A percentile compares a stretch with the other conserved stretches of the same genome.
These are phyloP conservation scores for Oriolus oriolus DNA, from an alignment of 2,113 vertebrate species.

Conservation along the genomic window DNA sequence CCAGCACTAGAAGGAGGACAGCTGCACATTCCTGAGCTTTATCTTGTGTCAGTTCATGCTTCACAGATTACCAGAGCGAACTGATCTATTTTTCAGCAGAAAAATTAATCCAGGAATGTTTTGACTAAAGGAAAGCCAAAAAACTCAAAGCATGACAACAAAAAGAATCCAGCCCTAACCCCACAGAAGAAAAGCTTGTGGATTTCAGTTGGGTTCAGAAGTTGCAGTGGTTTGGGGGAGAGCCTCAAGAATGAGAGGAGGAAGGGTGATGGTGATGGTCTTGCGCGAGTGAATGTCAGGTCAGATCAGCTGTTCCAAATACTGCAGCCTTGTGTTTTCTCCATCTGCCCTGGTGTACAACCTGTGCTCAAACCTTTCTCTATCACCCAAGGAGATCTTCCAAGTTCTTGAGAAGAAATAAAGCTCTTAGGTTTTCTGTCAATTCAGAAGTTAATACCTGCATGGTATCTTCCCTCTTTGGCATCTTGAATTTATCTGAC, in stretches of 20 bases:
- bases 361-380: neutral
- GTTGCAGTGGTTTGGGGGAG: neutral
- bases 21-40: neutral
- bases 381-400: neutral
- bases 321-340: neutral
- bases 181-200: neutral
- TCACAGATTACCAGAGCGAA: neutral
- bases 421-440: neutral
- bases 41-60: neutral
- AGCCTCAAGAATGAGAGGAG: neutral
- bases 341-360: neutral
- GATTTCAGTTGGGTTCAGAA: neutral
- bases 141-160: neutral
- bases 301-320: neutral
- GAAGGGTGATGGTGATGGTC: neutral
- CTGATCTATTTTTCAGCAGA: neutral
- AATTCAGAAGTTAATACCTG: neutral
- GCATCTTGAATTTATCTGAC: neutral
- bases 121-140: neutral
- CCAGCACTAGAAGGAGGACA: neutral
- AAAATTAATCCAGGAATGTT: neutral
- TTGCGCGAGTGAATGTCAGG: neutral
- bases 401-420: neutral
- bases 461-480: neutral
- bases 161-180: neutral